Evolutionary conservation across 2,888 invertebrate genomes (phyloP), one percentile per base, ranked within the genome.

Genomic region (Aleiodes alternator): DNA sequence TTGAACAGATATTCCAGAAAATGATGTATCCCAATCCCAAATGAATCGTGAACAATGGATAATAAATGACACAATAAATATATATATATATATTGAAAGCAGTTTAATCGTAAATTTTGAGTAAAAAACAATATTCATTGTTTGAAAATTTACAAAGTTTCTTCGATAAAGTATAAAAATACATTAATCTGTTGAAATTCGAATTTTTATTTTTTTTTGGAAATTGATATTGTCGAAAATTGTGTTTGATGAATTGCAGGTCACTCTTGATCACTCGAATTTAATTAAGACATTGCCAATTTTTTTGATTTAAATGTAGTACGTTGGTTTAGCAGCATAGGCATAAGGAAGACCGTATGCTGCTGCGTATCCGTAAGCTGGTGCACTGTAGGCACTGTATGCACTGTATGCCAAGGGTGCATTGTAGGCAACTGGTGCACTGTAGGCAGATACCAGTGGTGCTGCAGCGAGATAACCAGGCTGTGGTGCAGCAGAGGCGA

Each of bases 401-500:
- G 90, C 88, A 16, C 50, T 53, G 51, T 50, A 57, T 38, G 74
- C 69, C 64, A 87, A 74, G 50, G 89, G 89, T 0, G 88, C 78
- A 9, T 85, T 80, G 76, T 86, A 87, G 4, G 86, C 5, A 85
- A 87, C 4, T 87, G 84, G 14, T 86, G 82, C 1, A 51, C 72
- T 59, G 88, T 84, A 4, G 90, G 86, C n/a, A 86, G 84, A 76
- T 9, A 90, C 80, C 8, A 86, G 5, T 0, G 88, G 84, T 43
- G 43, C 43, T 7, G 43, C 43, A 9, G 85, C 72, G 12, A 91
- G 87, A 78, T 90, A 87, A 3, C 90, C 86, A 43, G 43, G 43
- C 11, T 43, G 43, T 69, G 91, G 91, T 80, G 91, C 91, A 70
- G 91, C 91, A 16, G 89, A 87, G 69, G 86, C 90, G 14, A 90